Base-by-base conservation (phyloP, 2,888 invertebrate species). In the Aplocera efformata region DNA sequence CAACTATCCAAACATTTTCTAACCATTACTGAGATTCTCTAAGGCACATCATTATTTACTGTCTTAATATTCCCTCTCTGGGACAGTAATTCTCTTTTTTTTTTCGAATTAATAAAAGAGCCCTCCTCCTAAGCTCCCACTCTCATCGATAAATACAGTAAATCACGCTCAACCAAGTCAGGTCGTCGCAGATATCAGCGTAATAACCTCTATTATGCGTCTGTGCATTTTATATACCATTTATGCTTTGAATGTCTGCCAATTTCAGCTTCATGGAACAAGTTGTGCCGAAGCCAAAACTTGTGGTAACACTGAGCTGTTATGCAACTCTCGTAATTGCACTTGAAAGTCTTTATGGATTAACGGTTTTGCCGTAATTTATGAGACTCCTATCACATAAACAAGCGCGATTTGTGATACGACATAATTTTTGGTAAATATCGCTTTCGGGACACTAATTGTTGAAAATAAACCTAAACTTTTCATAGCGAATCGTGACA, bases 141-240 rank as follows among this genome's bases (percentile, higher is more conserved):
- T 22, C 22, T 6, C 22, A 7, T n/a, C 22, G 22, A 22, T 22
- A 22, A 43, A 36, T 38, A 40, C 39, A 42, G 43, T 62, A 62
- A 56, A 61, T 61, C 58, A 60, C 48, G 32, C 55, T 52, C 58
- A 54, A 65, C 51, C 50, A 43, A 41, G 53, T 48, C 50, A 53
- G 59, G 54, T 53, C 55, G 56, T 66, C 61, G 62, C 56, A 61
- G 58, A 50, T 64, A 67, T 62, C 60, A 58, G 52, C 43, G 52
- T 60, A 54, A 58, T 62, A 60, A 54, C 55, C 42, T 22, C 43
- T 50, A 53, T 61, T 58, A 56, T 58, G 56, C 50, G 53, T 51
- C 43, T 48, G 46, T 61, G 56, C 60, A 58, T 56, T 59, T 58
- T 50, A 49, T 50, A 54, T 48, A 54, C 55, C 48, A 52, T 50